Evolutionary conservation across 2,888 invertebrate species (phyloP).

Genomic region (Myopa testacea): DNA sequence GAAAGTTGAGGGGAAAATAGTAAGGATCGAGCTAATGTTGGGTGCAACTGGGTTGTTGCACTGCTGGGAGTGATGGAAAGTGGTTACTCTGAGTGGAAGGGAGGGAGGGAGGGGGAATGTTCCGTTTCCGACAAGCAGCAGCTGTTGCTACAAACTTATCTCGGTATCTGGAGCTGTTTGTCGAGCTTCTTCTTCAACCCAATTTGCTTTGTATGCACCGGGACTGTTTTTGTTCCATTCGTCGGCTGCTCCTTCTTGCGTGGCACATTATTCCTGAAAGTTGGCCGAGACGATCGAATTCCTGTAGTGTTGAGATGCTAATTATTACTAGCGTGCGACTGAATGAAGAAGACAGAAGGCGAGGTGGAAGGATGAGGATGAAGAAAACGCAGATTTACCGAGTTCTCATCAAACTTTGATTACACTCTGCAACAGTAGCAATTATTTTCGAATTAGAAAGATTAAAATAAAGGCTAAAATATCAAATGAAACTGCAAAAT

Average conservation of each 20-base stretch:
- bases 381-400: background rate
- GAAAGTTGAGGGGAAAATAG: background rate
- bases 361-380: background rate
- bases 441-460: background rate
- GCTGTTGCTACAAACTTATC: background rate
- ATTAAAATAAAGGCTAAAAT: too few relatives aligned
- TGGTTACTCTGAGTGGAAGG: background rate
- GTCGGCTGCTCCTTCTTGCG: background rate
- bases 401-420: constrained; percentile 3
- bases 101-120: background rate
- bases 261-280: constrained; percentile 11
- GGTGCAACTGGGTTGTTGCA: background rate
- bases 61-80: background rate
- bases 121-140: background rate
- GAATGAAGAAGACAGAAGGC: background rate
- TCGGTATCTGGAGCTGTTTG: background rate
- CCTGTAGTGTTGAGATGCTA: constrained; percentile 30
- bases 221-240: constrained; percentile 1
- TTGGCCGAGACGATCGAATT: background rate
- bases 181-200: background rate
- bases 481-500: too few relatives aligned
- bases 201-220: background rate
- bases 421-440: background rate
- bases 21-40: background rate
- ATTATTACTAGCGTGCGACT: constrained; percentile 9